Base-by-base conservation (phyloP, 2,888 invertebrate species). In the Temnothorax rugatulus region DNA sequence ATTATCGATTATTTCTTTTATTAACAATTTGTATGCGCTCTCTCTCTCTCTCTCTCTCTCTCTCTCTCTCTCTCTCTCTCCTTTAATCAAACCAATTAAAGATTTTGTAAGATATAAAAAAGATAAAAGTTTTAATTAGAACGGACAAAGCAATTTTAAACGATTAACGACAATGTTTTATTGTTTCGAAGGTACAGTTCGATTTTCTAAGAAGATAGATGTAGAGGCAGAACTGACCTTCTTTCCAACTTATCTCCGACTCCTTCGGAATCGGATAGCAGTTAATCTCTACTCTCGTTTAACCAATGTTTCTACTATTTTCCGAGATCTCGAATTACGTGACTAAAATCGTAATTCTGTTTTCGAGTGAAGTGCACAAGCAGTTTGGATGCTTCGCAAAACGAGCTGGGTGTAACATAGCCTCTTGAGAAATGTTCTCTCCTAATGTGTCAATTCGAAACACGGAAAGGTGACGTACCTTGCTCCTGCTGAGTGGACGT, bases 261-360 rank as follows among this genome's bases (percentile, higher is more conserved):
- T 76, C 59, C 61, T 59, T 69, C 68, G 47, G 7, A 50, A 76
- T 82, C 77, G 73, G 82, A 84, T 85, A 86, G 84, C 84, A 75
- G 84, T 85, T 92, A 90, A 92, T 92, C 92, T 89, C 68, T 86
- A 68, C 87, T 91, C 91, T 29, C 34, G 89, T 90, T 89, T 89
- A 90, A 81, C 81, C 89, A 86, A 91, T 88, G 89, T 92, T 89
- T 86, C 86, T 85, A 38, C 66, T 74, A 84, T 85, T 88, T 86
- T 87, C 86, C 85, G 84, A 76, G 85, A 85, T 89, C 92, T 92
- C 92, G 85, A 81, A 84, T 92, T 92, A 91, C 92, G 85, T 91
- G 77, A 74, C 76, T 73, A 76, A 89, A 87, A 88, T 83, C 29
- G 79, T 50, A 50, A 83, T 57, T 52, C 15, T 15, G 61, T 54